Conservation (phyloP, 2,888 invertebrate genomes). For the Cryptocheilus praepositus region DNA sequence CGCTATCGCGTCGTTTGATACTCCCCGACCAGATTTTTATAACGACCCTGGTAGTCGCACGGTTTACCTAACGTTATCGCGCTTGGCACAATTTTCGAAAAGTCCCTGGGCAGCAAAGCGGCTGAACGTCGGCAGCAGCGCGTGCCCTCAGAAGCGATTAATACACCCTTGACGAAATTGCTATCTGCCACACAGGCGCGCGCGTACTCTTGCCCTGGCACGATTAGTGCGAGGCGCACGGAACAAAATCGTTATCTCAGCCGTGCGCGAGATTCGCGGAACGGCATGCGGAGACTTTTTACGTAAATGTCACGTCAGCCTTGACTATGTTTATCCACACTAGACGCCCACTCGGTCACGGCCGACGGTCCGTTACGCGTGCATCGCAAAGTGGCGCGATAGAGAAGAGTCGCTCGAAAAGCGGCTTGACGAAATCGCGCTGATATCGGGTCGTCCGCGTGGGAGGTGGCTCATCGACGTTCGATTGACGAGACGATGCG, state of each 20-base stretch:
- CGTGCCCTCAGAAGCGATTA: neutral
- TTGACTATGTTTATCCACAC: slow-evolving; percentile 55
- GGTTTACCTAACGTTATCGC: too few species aligned
- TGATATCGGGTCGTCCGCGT: too few species aligned
- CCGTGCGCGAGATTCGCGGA: slow-evolving; percentile 3
- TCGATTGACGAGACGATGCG: too few species aligned
- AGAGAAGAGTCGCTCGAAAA: slow-evolving; percentile 11
- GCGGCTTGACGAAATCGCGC: neutral
- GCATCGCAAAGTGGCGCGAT: slow-evolving; percentile 29
- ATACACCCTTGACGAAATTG: neutral
- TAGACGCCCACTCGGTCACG: slow-evolving; percentile 61
- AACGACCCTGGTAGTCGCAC: too few species aligned
- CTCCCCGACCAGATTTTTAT: too few species aligned
- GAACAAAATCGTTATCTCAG: slow-evolving; percentile 1
- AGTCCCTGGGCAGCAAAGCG: too few species aligned
- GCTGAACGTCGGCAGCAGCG: neutral
- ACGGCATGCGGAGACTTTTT: slow-evolving; percentile 36
- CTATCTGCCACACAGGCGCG: neutral
- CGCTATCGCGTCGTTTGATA: too few species aligned
- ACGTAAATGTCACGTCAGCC: slow-evolving; percentile 48
- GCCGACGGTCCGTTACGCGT: slow-evolving; percentile 50
- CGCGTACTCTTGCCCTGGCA: neutral
- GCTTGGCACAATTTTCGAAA: too few species aligned
- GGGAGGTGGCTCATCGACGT: too few species aligned
- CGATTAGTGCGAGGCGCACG: neutral